Conservation (phyloP, 1,140 invertebrate genomes). For the Zophobas atratus region DNA sequence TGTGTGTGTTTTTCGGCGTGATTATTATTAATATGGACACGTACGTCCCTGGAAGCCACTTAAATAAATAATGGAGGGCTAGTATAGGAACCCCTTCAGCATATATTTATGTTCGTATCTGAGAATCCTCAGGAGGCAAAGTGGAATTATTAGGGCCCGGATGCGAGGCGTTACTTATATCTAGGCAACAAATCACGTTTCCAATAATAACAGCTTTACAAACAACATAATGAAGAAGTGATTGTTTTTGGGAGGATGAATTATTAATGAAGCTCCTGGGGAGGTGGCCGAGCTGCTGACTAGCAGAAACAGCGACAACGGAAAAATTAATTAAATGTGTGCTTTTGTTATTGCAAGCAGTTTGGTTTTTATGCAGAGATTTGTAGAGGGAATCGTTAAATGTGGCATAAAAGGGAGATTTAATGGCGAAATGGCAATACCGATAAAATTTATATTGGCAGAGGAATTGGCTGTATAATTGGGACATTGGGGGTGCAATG, state of each 20-base stretch:
- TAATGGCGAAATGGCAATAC: conserved; percentile 4
- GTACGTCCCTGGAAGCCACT: conserved; percentile 35
- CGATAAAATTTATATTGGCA: conserved; percentile 1
- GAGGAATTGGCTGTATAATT: background rate
- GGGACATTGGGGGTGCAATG: background rate
- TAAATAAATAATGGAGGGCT: conserved; percentile 41
- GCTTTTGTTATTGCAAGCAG: background rate
- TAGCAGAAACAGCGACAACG: background rate
- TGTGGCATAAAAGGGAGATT: conserved; percentile 1
- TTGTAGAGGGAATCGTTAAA: conserved; percentile 3
- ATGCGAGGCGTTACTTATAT: conserved; percentile 22
- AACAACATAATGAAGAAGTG: conserved; percentile 30
- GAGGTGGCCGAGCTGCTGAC: background rate
- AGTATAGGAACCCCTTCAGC: conserved; percentile 39
- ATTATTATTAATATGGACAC: conserved; percentile 41
- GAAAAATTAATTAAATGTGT: conserved; percentile 4
- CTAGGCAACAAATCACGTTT: conserved; percentile 21
- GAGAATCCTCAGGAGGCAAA: conserved; percentile 39
- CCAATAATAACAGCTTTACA: conserved; percentile 39
- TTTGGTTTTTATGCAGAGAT: background rate
- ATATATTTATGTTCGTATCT: conserved; percentile 39
- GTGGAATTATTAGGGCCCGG: conserved; percentile 34
- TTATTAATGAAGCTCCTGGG: conserved; percentile 3
- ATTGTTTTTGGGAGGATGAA: conserved; percentile 29
- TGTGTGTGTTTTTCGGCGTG: conserved; percentile 21